Base-by-base conservation (phyloP, 2,797 vertebrate species). In the Gallirallus australis region DNA sequence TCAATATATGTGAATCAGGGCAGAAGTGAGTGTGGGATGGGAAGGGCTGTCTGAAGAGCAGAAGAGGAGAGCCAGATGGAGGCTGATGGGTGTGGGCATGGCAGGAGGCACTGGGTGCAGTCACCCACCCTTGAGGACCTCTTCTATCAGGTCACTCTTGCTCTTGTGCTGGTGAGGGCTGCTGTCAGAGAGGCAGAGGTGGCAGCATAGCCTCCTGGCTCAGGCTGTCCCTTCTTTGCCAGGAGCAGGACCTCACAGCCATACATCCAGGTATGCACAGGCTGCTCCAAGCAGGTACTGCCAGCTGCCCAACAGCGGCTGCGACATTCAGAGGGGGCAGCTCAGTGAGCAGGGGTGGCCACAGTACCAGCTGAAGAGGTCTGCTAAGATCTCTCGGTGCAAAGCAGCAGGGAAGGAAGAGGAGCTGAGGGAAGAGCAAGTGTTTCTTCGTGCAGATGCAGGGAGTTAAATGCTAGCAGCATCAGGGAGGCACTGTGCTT, bases 21-120 rank as follows among this genome's bases (percentile, higher is more conserved):
- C 3, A 76, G 68, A 70, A 82, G 71, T 0, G 4, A 80, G 11
- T 12, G 5, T 7, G 23, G 39, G 60, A 25, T 1, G 5, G 80
- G 60, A 80, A 42, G 31, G 18, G 28, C 24, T 87, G 37, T 79
- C 52, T 47, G 79, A 57, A 61, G 53, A 93, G n/a, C 37, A 23
- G 54, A 17, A 66, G 21, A 68, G 37, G 60, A 52, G n/a, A 28
- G 16, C 31, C 31, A 59, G 9, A 11, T 61, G 72, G 33, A 65
- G 45, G 31, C 80, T 66, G 28, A 11, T 37, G 28, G 27, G 33
- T 81, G 6, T 3, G 31, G 37, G 33, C 37, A 54, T 50, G 33
- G 37, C 31, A 15, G 56, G 40, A 53, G 21, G 15, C 0, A 0
- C 31, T 3, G 4, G 28, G 6, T 17, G 6, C 7, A 13, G 33